Conservation (phyloP, 2,888 invertebrate genomes). For the Spilosoma lubricipeda region DNA sequence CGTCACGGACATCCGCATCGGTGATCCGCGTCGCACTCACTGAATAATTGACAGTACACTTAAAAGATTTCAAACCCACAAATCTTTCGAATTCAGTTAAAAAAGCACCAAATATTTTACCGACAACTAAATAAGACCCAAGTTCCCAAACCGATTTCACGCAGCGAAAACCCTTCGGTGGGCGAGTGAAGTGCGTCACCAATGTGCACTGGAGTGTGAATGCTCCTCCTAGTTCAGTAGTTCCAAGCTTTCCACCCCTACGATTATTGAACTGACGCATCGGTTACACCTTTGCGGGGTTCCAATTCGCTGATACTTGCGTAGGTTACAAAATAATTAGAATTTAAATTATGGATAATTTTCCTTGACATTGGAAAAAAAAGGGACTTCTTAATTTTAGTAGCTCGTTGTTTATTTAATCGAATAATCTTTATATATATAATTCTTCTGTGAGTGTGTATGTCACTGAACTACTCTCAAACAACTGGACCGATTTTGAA, state of each 20-base stretch:
- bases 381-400: too few relatives aligned
- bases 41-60: background rate
- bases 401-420: too few relatives aligned
- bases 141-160: constrained; percentile 1
- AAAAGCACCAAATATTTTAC: background rate
- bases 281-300: constrained; percentile 19
- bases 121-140: background rate
- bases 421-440: too few relatives aligned
- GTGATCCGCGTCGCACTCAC: too few relatives aligned
- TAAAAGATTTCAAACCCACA: background rate
- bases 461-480: too few relatives aligned
- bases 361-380: too few relatives aligned
- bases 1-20: too few relatives aligned
- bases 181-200: constrained; percentile 18
- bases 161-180: background rate
- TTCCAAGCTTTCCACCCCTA: constrained; percentile 24
- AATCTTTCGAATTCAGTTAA: background rate
- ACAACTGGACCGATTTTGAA: too few relatives aligned
- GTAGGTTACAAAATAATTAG: background rate
- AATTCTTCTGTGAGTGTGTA: too few relatives aligned
- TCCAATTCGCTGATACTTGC: background rate
- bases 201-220: constrained; percentile 41
- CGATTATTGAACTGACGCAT: constrained; percentile 33
- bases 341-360: too few relatives aligned
- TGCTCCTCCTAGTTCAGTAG: constrained; percentile 36